Percentiles rank a stretch among this genome's conserved stretches.
Evolutionary conservation across 2,113 vertebrate species (phyloP).

Genomic region (Pteruthius melanotis): DNA sequence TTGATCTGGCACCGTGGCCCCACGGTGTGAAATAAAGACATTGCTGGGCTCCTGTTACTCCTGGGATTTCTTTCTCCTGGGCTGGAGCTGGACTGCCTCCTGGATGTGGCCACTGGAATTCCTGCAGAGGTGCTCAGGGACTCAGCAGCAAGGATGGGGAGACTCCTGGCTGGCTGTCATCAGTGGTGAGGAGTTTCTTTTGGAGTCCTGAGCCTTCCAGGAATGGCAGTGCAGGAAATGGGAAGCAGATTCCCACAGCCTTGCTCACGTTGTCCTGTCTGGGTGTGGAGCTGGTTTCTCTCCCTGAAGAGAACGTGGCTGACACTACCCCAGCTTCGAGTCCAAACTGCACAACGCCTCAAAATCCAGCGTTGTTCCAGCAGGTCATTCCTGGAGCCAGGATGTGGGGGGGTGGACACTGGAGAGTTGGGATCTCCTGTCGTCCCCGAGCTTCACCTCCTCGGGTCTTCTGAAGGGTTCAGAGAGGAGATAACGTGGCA

Average conservation of each 20-base stretch:
- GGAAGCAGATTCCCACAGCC: not conserved
- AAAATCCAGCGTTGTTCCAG: not conserved
- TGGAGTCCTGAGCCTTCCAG: not conserved
- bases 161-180: not conserved
- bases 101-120: not conserved
- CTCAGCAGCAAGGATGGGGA: not conserved
- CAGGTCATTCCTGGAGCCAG: not conserved
- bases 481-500: not conserved
- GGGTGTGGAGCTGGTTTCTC: not conserved
- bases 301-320: not conserved
- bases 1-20: not conserved
- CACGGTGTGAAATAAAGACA: accelerated
- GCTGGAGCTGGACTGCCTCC: not conserved
- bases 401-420: not conserved
- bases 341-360: not conserved
- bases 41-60: not conserved
- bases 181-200: not conserved
- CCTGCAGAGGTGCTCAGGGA: not conserved
- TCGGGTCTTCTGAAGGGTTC: not conserved
- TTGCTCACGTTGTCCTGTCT: not conserved
- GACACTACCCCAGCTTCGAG: not conserved
- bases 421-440: not conserved
- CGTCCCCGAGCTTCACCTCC: accelerated
- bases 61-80: not conserved
- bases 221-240: accelerated